A percentile compares a stretch with the other conserved stretches of the same genome.
These are phyloP conservation scores for Capitulum mitella DNA, from an alignment of 2,888 invertebrate species.

Conservation along the genomic window DNA sequence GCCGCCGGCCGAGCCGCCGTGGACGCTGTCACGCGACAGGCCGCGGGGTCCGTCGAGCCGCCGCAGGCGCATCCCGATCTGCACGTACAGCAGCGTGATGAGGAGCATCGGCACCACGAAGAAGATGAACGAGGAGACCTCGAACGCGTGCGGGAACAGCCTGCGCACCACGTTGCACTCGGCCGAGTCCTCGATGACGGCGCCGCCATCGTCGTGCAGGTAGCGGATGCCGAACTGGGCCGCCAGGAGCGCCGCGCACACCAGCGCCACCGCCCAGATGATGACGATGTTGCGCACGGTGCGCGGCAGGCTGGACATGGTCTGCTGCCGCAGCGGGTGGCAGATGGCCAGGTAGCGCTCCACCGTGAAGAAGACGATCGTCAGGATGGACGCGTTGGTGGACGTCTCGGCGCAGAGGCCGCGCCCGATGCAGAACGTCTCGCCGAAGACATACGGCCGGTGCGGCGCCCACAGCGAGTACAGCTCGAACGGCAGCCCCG, in stretches of 20 bases:
- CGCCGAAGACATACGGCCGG: slow-evolving; percentile 52
- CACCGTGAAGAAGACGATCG: slow-evolving; percentile 77
- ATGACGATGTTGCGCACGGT: slow-evolving; percentile 69
- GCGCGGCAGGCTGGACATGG: slow-evolving; percentile 72
- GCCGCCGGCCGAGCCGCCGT: slow-evolving; percentile 28
- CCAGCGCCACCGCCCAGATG: slow-evolving; percentile 66
- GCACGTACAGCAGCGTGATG: slow-evolving; percentile 64
- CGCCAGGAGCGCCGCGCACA: slow-evolving; percentile 66
- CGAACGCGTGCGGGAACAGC: slow-evolving; percentile 62
- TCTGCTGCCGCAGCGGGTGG: slow-evolving; percentile 73
- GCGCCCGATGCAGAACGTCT: slow-evolving; percentile 65
- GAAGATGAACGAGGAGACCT: slow-evolving; percentile 66
- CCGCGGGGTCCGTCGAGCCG: slow-evolving; percentile 26
- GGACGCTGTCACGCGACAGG: slow-evolving; percentile 27
- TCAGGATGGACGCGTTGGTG: slow-evolving; percentile 62
- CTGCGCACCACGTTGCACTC: slow-evolving; percentile 55
- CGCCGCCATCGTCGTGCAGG: slow-evolving; percentile 37
- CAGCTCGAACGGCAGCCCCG: slow-evolving; percentile 74
- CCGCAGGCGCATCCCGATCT: slow-evolving; percentile 33
- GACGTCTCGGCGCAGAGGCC: slow-evolving; percentile 75
- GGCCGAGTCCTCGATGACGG: slow-evolving; percentile 50
- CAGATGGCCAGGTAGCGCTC: slow-evolving; percentile 82
- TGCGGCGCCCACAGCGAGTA: slow-evolving; percentile 42
- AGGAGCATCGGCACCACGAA: slow-evolving; percentile 81
- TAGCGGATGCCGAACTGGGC: slow-evolving; percentile 64